phyloP scores from a whole-genome alignment of 2,113 vertebrate genomes.

The Ceratotherium simum region DNA sequence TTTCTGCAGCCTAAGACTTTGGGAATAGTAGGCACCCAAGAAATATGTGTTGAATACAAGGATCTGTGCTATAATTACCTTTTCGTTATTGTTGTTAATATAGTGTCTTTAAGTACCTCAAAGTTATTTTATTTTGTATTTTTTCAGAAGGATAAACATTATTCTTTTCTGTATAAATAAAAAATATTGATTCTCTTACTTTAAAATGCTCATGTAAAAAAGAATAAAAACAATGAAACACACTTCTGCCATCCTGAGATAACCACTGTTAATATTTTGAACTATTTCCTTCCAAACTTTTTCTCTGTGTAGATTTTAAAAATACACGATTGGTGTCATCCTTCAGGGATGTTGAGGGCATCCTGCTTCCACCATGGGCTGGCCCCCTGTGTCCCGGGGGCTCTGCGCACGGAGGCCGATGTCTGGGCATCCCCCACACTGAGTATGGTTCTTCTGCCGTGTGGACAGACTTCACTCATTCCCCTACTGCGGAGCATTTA shows the following conservation, averaged over 20 bases:
- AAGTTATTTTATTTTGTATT: not conserved
- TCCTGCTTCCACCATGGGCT: not conserved
- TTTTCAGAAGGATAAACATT: not conserved
- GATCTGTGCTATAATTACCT: not conserved
- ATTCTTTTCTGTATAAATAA: not conserved
- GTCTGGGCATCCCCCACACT: not conserved
- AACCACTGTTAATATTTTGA: no score
- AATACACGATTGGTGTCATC: rapidly evolving
- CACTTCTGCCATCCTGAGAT: not conserved
- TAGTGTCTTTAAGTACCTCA: not conserved
- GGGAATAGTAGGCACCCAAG: not conserved
- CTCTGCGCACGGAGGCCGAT: not conserved
- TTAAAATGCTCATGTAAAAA: not conserved
- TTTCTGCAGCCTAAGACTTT: not conserved
- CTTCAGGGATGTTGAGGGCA: rapidly evolving
- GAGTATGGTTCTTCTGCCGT: not conserved
- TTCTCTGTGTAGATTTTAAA: not conserved
- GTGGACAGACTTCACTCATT: rapidly evolving
- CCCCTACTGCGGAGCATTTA: not conserved
- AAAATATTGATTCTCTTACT: not conserved
- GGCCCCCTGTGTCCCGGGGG: not conserved
- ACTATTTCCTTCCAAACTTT: not conserved
- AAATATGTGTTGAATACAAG: rapidly evolving
- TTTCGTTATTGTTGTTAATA: not conserved
- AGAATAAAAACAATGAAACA: not conserved